Conservation (phyloP, 2,888 invertebrate species). For the Hymenopus coronatus region DNA sequence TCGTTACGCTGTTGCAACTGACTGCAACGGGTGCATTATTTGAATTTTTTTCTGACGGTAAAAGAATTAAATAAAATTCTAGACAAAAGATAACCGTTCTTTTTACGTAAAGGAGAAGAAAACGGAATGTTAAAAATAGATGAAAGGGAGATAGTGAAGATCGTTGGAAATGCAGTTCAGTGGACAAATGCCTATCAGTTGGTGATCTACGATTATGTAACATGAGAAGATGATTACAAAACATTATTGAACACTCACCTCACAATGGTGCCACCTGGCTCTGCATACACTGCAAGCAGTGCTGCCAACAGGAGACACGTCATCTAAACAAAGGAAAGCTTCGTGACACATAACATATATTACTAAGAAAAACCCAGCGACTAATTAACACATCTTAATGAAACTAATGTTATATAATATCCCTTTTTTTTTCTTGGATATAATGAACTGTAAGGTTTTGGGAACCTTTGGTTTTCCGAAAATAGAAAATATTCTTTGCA, state of each 20-base stretch:
- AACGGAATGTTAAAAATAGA: neutral
- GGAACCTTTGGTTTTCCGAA: no score
- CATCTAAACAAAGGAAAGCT: neutral
- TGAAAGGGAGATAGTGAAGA: neutral
- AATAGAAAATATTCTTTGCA: no score
- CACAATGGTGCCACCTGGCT: slow-evolving; percentile 11
- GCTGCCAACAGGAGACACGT: neutral
- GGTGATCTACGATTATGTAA: neutral
- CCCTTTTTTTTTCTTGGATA: no score
- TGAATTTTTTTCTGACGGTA: no score
- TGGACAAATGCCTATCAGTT: neutral
- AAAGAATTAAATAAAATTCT: no score
- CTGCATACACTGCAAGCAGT: neutral
- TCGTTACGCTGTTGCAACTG: no score
- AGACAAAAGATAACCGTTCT: no score
- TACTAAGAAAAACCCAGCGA: no score
- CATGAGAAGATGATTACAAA: neutral
- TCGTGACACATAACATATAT: neutral
- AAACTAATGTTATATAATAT: no score
- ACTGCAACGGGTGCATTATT: no score
- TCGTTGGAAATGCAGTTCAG: neutral
- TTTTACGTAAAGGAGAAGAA: neutral
- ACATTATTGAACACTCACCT: neutral
- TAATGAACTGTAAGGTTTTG: no score
- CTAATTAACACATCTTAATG: no score